Conservation (phyloP, 2,888 invertebrate genomes). For the Seira ritae region DNA sequence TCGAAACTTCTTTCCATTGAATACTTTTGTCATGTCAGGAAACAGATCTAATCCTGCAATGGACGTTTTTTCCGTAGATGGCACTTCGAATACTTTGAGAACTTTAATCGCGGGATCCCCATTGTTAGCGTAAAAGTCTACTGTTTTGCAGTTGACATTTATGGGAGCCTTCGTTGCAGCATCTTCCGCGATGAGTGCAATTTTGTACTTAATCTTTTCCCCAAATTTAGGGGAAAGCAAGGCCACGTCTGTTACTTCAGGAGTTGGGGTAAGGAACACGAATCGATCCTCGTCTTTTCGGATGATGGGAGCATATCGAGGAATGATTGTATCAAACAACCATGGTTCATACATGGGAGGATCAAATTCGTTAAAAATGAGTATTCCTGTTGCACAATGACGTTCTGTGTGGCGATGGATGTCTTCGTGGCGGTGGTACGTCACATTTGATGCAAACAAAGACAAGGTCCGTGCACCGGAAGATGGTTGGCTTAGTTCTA, state of each 20-base stretch:
- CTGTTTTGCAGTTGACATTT: slow-evolving; percentile 19
- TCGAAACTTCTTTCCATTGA: slow-evolving; percentile 29
- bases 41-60: background rate
- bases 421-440: slow-evolving; percentile 25
- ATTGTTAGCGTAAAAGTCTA: background rate
- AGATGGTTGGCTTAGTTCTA: background rate
- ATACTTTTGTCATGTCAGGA: slow-evolving; percentile 33
- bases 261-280: background rate
- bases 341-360: slow-evolving; percentile 9
- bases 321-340: slow-evolving; percentile 18
- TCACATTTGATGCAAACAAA: slow-evolving; percentile 19
- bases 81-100: background rate
- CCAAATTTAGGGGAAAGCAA: slow-evolving; percentile 30
- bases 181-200: background rate
- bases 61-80: background rate
- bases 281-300: slow-evolving; percentile 27
- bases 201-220: slow-evolving; percentile 36
- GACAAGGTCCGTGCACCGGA: slow-evolving; percentile 13
- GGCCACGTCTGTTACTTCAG: background rate
- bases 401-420: slow-evolving; percentile 13
- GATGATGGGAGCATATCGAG: slow-evolving; percentile 20
- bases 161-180: background rate
- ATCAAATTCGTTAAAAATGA: slow-evolving; percentile 28
- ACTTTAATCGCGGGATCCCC: background rate
- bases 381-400: slow-evolving; percentile 19